These are phyloP conservation scores for Tenthredo notha DNA, from an alignment of 2,888 invertebrate species.

Conservation along the genomic window DNA sequence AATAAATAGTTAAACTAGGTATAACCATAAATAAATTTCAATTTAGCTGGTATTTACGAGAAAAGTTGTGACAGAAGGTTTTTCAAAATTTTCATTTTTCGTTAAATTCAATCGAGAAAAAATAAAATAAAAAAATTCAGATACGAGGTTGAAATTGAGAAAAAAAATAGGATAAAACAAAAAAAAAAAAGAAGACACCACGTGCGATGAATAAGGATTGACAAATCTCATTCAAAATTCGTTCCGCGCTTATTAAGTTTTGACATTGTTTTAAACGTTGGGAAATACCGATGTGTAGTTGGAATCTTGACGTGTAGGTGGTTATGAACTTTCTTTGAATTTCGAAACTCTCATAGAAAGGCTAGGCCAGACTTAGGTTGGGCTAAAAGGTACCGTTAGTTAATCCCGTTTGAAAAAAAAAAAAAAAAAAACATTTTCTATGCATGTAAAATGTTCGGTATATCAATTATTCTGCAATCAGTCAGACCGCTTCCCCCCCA, in stretches of 20 bases:
- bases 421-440: background rate
- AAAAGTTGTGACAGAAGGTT: background rate
- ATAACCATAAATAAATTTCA: background rate
- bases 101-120: too few relatives aligned
- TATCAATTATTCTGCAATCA: background rate
- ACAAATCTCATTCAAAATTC: background rate
- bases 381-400: slow-evolving; percentile 36
- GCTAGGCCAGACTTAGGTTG: background rate
- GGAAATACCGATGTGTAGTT: slow-evolving; percentile 5
- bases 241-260: background rate
- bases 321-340: slow-evolving; percentile 48
- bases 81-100: too few relatives aligned
- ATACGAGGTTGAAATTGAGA: background rate
- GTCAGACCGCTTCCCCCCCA: too few relatives aligned
- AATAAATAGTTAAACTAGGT: background rate
- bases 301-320: slow-evolving; percentile 42
- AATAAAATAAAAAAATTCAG: too few relatives aligned
- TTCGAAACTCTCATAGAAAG: slow-evolving; percentile 30
- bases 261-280: slow-evolving; percentile 1
- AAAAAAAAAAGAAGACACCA: background rate
- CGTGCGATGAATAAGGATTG: background rate
- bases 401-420: slow-evolving; percentile 36
- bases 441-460: background rate
- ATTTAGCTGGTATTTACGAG: background rate
- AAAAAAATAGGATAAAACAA: background rate